These are phyloP conservation scores for Cosmia trapezina DNA, from an alignment of 2,888 invertebrate genomes.

Conservation along the genomic window DNA sequence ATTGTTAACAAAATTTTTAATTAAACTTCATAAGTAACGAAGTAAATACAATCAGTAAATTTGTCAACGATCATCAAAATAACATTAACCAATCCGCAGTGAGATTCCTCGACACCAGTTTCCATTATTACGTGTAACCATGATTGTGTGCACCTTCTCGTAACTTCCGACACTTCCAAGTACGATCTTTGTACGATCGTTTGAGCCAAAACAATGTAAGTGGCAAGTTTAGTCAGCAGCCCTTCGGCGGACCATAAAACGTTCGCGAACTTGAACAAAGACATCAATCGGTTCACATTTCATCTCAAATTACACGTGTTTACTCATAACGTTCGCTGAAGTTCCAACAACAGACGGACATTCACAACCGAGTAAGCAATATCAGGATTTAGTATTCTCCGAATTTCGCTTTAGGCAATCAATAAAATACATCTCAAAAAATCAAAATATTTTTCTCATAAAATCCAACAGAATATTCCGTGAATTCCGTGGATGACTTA, in stretches of 20 bases:
- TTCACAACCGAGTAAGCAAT: constrained; percentile 72
- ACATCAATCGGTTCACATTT: constrained; percentile 89
- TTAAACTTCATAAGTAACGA: background rate
- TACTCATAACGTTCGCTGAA: constrained; percentile 77
- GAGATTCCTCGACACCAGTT: background rate
- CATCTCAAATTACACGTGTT: constrained; percentile 87
- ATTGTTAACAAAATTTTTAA: background rate
- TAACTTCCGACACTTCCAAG: constrained; percentile 22
- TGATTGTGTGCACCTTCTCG: background rate
- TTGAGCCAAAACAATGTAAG: constrained; percentile 79
- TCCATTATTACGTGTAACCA: constrained; percentile 21
- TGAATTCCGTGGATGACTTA: constrained; percentile 58
- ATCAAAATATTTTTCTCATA: constrained; percentile 37
- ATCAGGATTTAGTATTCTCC: constrained; percentile 73
- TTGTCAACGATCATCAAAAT: background rate
- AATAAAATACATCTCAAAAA: constrained; percentile 63
- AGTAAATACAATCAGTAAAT: background rate
- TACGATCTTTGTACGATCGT: constrained; percentile 38
- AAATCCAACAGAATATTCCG: constrained; percentile 50
- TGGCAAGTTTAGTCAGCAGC: constrained; percentile 81
- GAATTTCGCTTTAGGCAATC: constrained; percentile 79
- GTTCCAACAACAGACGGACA: constrained; percentile 69
- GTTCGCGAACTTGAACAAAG: constrained; percentile 84
- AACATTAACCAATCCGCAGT: constrained; percentile 1
- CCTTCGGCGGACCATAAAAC: constrained; percentile 82